Conservation (phyloP, 2,113 vertebrate genomes). For the Jacana jacana region DNA sequence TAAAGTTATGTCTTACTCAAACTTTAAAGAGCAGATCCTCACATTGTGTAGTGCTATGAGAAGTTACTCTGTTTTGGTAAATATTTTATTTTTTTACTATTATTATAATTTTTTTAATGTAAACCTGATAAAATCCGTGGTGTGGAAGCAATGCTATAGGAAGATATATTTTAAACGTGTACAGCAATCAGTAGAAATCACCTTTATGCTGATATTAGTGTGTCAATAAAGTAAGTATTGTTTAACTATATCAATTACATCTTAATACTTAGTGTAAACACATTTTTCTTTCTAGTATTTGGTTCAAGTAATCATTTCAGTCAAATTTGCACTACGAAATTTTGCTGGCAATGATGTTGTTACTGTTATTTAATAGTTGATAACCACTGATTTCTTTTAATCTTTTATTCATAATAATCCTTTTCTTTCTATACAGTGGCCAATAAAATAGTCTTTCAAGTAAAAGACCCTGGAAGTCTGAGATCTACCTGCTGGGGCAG, state of each 20-base stretch:
- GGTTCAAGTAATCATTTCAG: background rate
- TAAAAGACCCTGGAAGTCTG: background rate
- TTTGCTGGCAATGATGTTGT: background rate
- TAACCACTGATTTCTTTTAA: background rate
- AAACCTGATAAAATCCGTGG: background rate
- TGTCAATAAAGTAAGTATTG: background rate
- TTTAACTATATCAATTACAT: background rate
- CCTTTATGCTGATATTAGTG: background rate
- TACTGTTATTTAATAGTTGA: background rate
- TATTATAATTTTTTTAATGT: background rate
- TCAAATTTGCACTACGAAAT: background rate
- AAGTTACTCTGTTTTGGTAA: background rate
- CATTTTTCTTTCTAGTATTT: background rate
- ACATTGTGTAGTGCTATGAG: background rate
- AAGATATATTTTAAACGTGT: background rate
- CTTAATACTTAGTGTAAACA: background rate
- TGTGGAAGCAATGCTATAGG: background rate
- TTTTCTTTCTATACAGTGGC: background rate
- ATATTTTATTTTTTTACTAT: too few relatives aligned
- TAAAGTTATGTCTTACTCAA: background rate
- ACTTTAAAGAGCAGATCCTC: background rate
- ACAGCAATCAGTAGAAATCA: background rate
- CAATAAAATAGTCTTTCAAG: background rate
- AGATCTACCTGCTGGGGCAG: background rate
- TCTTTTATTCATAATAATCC: slow-evolving; percentile 33